Evolutionary conservation across 2,113 vertebrate genomes (phyloP).

Genomic region (Corvus cornix): DNA sequence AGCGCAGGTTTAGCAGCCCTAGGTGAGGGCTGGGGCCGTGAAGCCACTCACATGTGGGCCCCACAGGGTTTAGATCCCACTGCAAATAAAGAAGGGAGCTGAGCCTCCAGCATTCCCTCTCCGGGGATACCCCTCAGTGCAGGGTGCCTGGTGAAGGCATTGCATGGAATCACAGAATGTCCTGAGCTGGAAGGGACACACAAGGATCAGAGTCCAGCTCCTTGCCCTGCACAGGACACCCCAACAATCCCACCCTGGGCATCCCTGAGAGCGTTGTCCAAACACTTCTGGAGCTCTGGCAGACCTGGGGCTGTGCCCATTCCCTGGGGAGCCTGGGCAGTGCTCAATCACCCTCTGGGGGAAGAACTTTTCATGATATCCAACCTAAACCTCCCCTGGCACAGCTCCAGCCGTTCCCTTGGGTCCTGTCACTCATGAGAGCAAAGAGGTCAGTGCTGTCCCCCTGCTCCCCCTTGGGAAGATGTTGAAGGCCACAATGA

Average conservation of each 20-base stretch:
- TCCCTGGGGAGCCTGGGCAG: not conserved
- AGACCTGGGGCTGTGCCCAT: fast-evolving
- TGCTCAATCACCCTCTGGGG: not conserved
- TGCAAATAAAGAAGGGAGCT: fast-evolving
- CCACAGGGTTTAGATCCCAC: fast-evolving
- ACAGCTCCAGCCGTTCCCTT: fast-evolving
- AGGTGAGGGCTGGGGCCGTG: not conserved
- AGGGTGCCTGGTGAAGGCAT: not conserved
- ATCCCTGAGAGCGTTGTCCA: fast-evolving
- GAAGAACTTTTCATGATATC: not conserved
- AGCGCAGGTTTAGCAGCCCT: not conserved
- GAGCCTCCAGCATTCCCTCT: not conserved
- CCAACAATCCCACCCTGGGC: not conserved
- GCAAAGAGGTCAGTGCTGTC: not conserved
- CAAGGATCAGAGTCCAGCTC: fast-evolving
- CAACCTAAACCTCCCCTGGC: not conserved
- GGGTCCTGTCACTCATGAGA: not conserved
- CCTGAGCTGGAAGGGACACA: not conserved
- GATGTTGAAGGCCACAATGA: not conserved
- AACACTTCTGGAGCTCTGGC: not conserved
- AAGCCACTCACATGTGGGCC: fast-evolving
- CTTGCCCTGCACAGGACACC: not conserved
- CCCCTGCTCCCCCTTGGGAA: not conserved
- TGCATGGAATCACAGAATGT: not conserved
- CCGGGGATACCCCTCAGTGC: fast-evolving